Evolutionary conservation across 2,888 invertebrate species (phyloP).

Genomic region (Nephrotoma appendiculata): DNA sequence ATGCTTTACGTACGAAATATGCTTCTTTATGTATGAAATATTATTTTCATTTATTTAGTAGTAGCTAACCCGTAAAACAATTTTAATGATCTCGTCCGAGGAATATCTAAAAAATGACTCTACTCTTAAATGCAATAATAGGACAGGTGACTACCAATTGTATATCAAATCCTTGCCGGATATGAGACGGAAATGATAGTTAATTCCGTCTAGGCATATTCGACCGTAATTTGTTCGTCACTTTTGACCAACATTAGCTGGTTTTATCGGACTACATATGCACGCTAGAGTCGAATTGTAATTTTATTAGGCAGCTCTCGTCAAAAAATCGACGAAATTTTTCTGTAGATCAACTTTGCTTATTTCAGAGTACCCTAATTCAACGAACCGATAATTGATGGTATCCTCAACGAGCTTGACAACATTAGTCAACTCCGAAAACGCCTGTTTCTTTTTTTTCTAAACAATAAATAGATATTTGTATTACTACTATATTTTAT

Average conservation of each 20-base stretch:
- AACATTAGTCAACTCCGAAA: too few relatives aligned
- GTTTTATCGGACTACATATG: not conserved
- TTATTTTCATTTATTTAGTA: too few relatives aligned
- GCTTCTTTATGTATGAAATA: too few relatives aligned
- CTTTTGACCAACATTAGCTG: not conserved
- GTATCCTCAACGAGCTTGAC: too few relatives aligned
- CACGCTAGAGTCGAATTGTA: not conserved
- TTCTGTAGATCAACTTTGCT: too few relatives aligned
- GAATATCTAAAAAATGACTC: not conserved
- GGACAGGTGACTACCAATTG: not conserved
- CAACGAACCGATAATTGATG: too few relatives aligned
- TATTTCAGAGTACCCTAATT: too few relatives aligned
- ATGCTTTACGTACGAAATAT: too few relatives aligned
- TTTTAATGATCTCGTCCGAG: not conserved
- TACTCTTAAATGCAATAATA: not conserved
- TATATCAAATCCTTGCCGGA: not conserved
- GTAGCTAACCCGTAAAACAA: not conserved
- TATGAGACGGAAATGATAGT: not conserved
- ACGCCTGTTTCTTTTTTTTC: too few relatives aligned
- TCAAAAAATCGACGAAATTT: too few relatives aligned
- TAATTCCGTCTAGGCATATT: not conserved
- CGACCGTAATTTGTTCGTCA: not conserved
- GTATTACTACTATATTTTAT: too few relatives aligned
- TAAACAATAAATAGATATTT: too few relatives aligned
- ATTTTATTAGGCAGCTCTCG: not conserved